Evolutionary conservation across 2,888 invertebrate species (phyloP).

Genomic region (Archips crataeganus): DNA sequence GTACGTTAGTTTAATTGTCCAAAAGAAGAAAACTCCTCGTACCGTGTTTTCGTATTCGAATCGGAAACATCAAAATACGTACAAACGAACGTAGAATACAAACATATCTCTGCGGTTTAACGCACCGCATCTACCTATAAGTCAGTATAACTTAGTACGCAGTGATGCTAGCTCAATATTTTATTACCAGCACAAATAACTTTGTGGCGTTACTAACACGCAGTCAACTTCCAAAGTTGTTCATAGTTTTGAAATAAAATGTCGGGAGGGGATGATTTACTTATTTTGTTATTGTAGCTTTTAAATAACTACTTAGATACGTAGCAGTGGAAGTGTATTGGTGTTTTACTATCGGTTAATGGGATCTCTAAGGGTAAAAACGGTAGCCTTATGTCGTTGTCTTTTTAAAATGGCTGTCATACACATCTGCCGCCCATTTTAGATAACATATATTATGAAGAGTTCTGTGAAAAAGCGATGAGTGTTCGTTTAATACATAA

Average conservation of each 20-base stretch:
- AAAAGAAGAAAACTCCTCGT: slow-evolving; percentile 42
- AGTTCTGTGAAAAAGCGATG: too few species aligned
- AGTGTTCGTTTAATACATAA: too few species aligned
- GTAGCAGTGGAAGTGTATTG: slow-evolving; percentile 22
- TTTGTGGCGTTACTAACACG: slow-evolving; percentile 45
- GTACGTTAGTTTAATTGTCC: slow-evolving; percentile 52
- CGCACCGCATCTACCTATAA: slow-evolving; percentile 10
- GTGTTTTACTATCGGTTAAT: slow-evolving; percentile 26
- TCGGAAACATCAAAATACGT: slow-evolving; percentile 38
- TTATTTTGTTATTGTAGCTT: slow-evolving; percentile 35
- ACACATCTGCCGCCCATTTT: slow-evolving; percentile 20
- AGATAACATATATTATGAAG: neutral
- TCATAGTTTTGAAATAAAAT: slow-evolving; percentile 67
- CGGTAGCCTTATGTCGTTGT: slow-evolving; percentile 30
- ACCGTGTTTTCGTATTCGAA: slow-evolving; percentile 32
- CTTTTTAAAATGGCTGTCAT: slow-evolving; percentile 14
- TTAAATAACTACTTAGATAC: slow-evolving; percentile 8
- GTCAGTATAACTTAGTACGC: slow-evolving; percentile 16
- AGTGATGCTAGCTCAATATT: slow-evolving; percentile 26
- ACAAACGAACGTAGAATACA: slow-evolving; percentile 23
- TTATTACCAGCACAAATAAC: slow-evolving; percentile 33
- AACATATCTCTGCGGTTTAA: slow-evolving; percentile 31
- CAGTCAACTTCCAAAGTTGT: slow-evolving; percentile 60
- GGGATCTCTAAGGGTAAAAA: slow-evolving; percentile 24
- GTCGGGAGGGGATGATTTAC: slow-evolving; percentile 52